Conservation (phyloP, 2,888 invertebrate species). For the Stenoptilia bipunctidactyla region DNA sequence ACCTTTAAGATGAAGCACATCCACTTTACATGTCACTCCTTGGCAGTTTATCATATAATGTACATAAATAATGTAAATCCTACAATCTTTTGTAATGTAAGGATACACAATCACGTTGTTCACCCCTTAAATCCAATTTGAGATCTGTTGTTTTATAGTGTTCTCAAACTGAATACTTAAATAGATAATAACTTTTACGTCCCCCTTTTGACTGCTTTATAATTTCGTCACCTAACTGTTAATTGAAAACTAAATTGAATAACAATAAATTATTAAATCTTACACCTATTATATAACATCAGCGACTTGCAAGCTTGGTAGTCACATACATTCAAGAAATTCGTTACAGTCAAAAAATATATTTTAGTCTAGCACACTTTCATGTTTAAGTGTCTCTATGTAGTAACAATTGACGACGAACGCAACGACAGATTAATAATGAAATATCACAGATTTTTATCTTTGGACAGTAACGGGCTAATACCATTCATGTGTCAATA, state of each 20-base stretch:
- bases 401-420: conserved; percentile 71
- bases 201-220: conserved; percentile 40
- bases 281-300: conserved; percentile 64
- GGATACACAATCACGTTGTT: conserved; percentile 56
- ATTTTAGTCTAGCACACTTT: conserved; percentile 63
- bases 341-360: conserved; percentile 72
- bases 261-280: conserved; percentile 71
- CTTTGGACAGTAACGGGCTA: conserved; percentile 70
- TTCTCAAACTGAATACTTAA: conserved; percentile 42
- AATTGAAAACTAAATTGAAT: conserved; percentile 68
- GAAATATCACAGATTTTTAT: conserved; percentile 71
- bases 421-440: conserved; percentile 67
- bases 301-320: conserved; percentile 59
- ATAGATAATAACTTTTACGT: conserved; percentile 68
- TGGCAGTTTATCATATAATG: conserved; percentile 65
- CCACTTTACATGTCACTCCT: conserved; percentile 31
- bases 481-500: conserved; percentile 34
- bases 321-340: conserved; percentile 61
- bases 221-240: conserved; percentile 66
- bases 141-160: conserved; percentile 46
- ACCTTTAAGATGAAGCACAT: conserved; percentile 50
- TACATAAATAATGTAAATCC: conserved; percentile 62
- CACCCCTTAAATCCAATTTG: conserved; percentile 44
- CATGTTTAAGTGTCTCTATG: conserved; percentile 50
- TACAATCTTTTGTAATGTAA: conserved; percentile 46